These are phyloP conservation scores for Parnassius mnemosyne DNA, from an alignment of 2,888 invertebrate species.

Conservation along the genomic window DNA sequence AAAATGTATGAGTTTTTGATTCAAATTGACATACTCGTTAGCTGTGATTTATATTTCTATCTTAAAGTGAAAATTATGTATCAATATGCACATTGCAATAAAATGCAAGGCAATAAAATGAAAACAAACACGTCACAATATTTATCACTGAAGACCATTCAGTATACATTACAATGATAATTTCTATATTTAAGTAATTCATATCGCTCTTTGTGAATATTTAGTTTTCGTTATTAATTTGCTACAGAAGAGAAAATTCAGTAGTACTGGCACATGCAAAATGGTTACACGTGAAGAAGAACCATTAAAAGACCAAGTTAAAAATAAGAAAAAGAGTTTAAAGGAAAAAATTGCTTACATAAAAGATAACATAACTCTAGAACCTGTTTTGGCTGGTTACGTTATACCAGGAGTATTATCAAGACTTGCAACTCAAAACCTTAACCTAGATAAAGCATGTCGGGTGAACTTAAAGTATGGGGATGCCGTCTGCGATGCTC, in stretches of 20 bases:
- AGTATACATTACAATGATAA: conserved; percentile 26
- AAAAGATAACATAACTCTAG: conserved; percentile 82
- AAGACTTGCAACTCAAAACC: conserved; percentile 88
- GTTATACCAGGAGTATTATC: conserved; percentile 83
- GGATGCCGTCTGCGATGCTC: conserved; percentile 85
- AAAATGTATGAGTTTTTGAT: too few species aligned
- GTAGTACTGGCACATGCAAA: conserved; percentile 24
- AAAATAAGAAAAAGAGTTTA: conserved; percentile 51
- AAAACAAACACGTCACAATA: conserved; percentile 7
- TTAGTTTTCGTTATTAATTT: conserved; percentile 19
- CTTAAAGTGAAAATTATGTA: background rate
- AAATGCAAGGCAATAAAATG: background rate
- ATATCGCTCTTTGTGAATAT: conserved; percentile 28
- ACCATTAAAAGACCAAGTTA: conserved; percentile 47
- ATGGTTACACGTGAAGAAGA: conserved; percentile 56
- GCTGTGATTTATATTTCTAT: too few species aligned
- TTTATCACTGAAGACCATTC: conserved; percentile 19
- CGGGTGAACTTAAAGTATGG: conserved; percentile 87
- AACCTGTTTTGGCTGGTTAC: conserved; percentile 83
- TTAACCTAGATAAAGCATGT: conserved; percentile 92
- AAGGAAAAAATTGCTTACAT: conserved; percentile 69
- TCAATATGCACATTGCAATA: background rate
- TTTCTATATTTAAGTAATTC: conserved; percentile 28
- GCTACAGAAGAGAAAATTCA: conserved; percentile 19
- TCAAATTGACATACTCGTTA: too few species aligned